These are phyloP conservation scores for Listrodromus nycthemerus DNA, from an alignment of 2,888 invertebrate genomes.

Conservation along the genomic window DNA sequence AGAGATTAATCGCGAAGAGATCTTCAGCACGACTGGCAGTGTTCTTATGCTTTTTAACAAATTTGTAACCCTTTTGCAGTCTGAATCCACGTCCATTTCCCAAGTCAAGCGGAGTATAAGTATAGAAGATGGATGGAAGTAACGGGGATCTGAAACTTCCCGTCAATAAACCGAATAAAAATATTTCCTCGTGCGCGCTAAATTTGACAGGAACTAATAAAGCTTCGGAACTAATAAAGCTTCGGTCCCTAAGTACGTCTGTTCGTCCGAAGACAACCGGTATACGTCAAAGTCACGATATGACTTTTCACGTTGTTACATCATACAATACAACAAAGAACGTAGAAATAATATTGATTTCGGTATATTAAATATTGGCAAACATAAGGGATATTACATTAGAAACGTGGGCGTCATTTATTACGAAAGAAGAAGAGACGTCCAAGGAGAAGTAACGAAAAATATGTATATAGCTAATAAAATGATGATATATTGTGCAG, in stretches of 20 bases:
- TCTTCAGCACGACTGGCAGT: constrained; percentile 65
- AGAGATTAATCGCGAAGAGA: constrained; percentile 50
- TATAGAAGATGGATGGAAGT: constrained; percentile 13
- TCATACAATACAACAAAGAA: constrained; percentile 42
- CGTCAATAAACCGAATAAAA: not conserved
- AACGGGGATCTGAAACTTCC: not conserved
- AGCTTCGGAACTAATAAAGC: constrained; percentile 1
- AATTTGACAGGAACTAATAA: constrained; percentile 20
- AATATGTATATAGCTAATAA: not conserved
- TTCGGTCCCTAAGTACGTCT: constrained; percentile 56
- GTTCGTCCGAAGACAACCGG: constrained; percentile 14
- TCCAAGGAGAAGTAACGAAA: not conserved
- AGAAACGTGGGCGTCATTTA: constrained; percentile 20
- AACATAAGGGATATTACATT: constrained; percentile 16
- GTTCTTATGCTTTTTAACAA: constrained; percentile 55
- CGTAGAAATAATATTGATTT: constrained; percentile 54
- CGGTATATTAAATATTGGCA: constrained; percentile 39
- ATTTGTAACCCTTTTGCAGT: not conserved
- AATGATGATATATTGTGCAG: not conserved
- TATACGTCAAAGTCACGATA: constrained; percentile 13
- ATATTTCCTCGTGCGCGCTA: not conserved
- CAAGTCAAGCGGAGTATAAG: not conserved
- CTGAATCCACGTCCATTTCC: not conserved
- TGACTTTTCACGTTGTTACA: constrained; percentile 46
- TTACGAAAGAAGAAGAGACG: constrained; percentile 10